A percentile compares a stretch with the other conserved stretches of the same genome.
phyloP scores from a whole-genome alignment of 2,888 invertebrate genomes.

The Nephrotoma guestfalica region DNA sequence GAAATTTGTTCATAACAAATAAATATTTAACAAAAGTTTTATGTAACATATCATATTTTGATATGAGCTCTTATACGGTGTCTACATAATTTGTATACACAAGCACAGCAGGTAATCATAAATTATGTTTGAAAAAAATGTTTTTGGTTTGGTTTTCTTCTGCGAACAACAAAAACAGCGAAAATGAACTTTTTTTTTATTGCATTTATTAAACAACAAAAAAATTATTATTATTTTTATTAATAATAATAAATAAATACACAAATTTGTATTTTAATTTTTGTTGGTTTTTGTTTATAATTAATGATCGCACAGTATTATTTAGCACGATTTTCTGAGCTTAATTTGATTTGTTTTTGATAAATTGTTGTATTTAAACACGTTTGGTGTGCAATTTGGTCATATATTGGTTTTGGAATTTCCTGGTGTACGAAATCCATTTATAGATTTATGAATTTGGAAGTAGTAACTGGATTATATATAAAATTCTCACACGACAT shows the following conservation, averaged over 20 bases:
- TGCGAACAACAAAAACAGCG: neutral
- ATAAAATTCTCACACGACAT: neutral
- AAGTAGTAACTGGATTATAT: no score
- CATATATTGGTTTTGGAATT: neutral
- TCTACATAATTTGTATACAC: neutral
- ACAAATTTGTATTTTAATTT: neutral
- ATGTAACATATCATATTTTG: neutral
- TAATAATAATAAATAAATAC: neutral
- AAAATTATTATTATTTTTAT: neutral
- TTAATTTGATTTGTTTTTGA: neutral
- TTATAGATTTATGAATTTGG: no score
- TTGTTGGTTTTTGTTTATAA: neutral
- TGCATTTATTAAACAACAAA: neutral
- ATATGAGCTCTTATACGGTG: neutral
- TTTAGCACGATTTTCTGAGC: neutral
- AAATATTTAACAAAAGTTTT: neutral
- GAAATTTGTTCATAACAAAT: neutral
- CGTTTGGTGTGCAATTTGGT: neutral
- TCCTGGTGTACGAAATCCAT: neutral
- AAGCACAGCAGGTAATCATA: neutral
- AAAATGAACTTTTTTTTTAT: neutral
- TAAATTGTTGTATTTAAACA: neutral
- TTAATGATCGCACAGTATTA: neutral
- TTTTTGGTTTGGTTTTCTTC: neutral
- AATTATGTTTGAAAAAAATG: neutral